Conservation (phyloP, 2,888 invertebrate species). For the Rotaria magnacalcarata region DNA sequence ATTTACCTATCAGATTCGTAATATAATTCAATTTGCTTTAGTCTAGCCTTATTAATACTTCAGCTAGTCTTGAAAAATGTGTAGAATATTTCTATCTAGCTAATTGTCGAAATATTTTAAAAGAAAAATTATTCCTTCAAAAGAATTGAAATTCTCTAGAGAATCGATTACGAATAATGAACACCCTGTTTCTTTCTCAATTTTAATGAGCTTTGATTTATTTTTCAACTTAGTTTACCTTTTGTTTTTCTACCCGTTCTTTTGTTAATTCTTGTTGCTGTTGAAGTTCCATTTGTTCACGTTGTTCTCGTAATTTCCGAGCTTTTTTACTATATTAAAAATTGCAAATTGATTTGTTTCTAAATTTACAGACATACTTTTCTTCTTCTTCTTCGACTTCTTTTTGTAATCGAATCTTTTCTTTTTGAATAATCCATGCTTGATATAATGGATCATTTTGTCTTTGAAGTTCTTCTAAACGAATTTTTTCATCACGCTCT, state of each 20-base stretch:
- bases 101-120: too few relatives aligned
- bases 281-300: neutral
- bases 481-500: slow-evolving; percentile 18
- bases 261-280: neutral
- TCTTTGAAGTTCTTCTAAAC: slow-evolving; percentile 3
- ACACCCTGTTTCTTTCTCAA: too few relatives aligned
- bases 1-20: too few relatives aligned
- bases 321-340: slow-evolving; percentile 8
- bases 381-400: slow-evolving; percentile 43
- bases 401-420: slow-evolving; percentile 34
- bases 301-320: neutral
- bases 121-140: too few relatives aligned
- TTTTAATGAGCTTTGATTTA: too few relatives aligned
- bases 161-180: too few relatives aligned
- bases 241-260: neutral
- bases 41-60: too few relatives aligned
- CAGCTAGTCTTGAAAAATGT: too few relatives aligned
- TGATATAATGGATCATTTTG: slow-evolving; percentile 38
- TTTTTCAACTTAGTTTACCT: neutral
- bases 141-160: too few relatives aligned
- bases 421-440: slow-evolving; percentile 36
- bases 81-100: too few relatives aligned
- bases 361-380: neutral
- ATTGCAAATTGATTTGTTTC: too few relatives aligned
- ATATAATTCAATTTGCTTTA: too few relatives aligned